These are phyloP conservation scores for Pogonomyrmex barbatus DNA, from an alignment of 1,140 invertebrate genomes.

Conservation along the genomic window DNA sequence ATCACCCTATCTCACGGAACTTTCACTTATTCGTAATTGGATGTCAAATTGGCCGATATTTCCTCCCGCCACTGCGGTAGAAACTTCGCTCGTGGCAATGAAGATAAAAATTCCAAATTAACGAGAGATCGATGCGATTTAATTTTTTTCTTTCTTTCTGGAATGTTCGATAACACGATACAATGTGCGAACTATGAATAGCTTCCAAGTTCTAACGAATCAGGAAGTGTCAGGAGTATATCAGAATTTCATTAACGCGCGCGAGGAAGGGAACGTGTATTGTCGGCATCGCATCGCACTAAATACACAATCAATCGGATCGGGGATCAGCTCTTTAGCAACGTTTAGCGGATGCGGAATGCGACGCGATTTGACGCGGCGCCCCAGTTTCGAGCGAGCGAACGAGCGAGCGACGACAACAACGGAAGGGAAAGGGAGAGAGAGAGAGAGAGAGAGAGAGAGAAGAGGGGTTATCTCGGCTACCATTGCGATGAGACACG, in stretches of 20 bases:
- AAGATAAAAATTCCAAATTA: not conserved
- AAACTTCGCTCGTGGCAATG: not conserved
- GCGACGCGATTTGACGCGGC: constrained; percentile 1
- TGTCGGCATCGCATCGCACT: not conserved
- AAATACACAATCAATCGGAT: not conserved
- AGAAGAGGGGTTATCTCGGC: constrained; percentile 18
- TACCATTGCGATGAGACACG: constrained; percentile 70
- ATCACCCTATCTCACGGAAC: constrained; percentile 10
- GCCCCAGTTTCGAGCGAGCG: constrained; percentile 13
- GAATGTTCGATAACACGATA: not conserved
- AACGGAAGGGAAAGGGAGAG: not conserved
- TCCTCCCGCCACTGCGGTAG: not conserved
- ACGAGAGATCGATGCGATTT: not conserved
- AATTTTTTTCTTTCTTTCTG: not conserved
- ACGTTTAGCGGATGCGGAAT: constrained; percentile 10
- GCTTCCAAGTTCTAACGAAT: not conserved
- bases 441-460: too few species aligned
- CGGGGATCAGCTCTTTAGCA: constrained; percentile 12
- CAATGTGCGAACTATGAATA: not conserved
- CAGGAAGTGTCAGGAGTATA: not conserved
- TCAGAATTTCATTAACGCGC: not conserved
- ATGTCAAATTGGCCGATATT: not conserved
- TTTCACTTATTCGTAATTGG: constrained; percentile 24
- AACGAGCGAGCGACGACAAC: not conserved
- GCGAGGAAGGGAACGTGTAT: not conserved